A percentile compares a stretch with the other conserved stretches of the same genome.
Conservation (phyloP, 1,140 invertebrate species). For the Parapsyche elsis region DNA sequence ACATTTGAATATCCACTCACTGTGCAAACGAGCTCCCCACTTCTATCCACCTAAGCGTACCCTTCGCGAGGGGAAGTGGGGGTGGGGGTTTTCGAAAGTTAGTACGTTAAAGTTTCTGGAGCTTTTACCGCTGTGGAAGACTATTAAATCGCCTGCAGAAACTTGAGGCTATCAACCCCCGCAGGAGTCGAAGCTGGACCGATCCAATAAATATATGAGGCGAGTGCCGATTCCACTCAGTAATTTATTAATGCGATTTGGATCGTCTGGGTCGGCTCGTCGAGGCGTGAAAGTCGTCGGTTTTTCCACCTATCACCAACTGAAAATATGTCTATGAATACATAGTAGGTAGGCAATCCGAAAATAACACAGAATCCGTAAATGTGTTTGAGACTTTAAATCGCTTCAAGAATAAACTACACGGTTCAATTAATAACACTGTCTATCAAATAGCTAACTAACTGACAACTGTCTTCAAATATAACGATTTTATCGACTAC, state of each 20-base stretch:
- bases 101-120: conserved; percentile 42
- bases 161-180: conserved; percentile 37
- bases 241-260: conserved; percentile 48
- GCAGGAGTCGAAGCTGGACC: conserved; percentile 9
- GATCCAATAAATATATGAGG: conserved; percentile 33
- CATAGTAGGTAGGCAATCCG: no score
- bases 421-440: no score
- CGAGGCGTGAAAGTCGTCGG: no score
- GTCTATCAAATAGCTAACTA: no score
- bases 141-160: conserved; percentile 39
- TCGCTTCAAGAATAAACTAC: no score
- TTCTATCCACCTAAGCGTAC: conserved; percentile 18
- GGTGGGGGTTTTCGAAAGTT: conserved; percentile 9
- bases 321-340: no score
- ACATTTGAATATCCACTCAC: conserved; percentile 48
- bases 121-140: conserved; percentile 36
- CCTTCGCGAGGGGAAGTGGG: not conserved
- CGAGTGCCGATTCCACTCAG: conserved; percentile 14
- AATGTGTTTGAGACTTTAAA: no score
- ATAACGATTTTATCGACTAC: no score
- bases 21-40: conserved; percentile 43
- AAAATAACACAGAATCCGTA: no score
- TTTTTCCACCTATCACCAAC: no score
- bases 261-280: conserved; percentile 8
- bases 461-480: no score